A percentile compares a stretch with the other conserved stretches of the same genome.
phyloP scores from a whole-genome alignment of 92 coral and sea anemone genomes.

The Phenganax stokvisi region DNA sequence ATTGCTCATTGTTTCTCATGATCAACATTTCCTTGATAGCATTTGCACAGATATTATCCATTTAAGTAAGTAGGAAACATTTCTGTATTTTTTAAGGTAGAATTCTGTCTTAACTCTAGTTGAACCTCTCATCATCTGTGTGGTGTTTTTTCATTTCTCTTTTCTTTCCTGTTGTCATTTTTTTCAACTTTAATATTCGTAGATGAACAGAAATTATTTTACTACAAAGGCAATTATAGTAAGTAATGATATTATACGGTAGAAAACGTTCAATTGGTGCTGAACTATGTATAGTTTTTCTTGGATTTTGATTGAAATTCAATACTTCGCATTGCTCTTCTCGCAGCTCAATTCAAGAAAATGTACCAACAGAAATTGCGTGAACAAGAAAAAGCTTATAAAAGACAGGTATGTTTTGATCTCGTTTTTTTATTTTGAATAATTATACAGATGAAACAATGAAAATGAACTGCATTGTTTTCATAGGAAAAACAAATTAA shows the following conservation, averaged over 20 bases:
- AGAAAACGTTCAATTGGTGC: neutral
- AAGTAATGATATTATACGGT: neutral
- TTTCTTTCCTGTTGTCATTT: neutral
- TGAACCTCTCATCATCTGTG: neutral
- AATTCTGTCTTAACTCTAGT: neutral
- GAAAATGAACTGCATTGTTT: neutral
- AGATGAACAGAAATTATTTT: constrained; percentile 82
- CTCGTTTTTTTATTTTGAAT: neutral
- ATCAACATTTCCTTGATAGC: constrained; percentile 94
- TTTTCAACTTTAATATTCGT: constrained; percentile 16
- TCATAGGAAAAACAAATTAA: constrained; percentile 83
- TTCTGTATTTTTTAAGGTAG: neutral
- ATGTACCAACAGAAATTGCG: constrained; percentile 88
- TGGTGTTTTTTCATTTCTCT: neutral
- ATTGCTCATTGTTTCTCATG: constrained; percentile 86
- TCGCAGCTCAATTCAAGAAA: constrained; percentile 82
- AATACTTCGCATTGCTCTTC: neutral
- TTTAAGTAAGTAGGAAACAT: constrained; percentile 58
- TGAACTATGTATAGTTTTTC: neutral
- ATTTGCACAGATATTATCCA: constrained; percentile 94
- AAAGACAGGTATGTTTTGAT: constrained; percentile 58
- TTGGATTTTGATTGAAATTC: neutral
- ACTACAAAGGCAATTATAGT: constrained; percentile 98
- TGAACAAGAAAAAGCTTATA: constrained; percentile 89
- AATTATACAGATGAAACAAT: neutral